A percentile compares a stretch with the other conserved stretches of the same genome.
These are phyloP conservation scores for Sinocyclocheilus maitianheensis DNA, from an alignment of 2,113 vertebrate species.

Conservation along the genomic window DNA sequence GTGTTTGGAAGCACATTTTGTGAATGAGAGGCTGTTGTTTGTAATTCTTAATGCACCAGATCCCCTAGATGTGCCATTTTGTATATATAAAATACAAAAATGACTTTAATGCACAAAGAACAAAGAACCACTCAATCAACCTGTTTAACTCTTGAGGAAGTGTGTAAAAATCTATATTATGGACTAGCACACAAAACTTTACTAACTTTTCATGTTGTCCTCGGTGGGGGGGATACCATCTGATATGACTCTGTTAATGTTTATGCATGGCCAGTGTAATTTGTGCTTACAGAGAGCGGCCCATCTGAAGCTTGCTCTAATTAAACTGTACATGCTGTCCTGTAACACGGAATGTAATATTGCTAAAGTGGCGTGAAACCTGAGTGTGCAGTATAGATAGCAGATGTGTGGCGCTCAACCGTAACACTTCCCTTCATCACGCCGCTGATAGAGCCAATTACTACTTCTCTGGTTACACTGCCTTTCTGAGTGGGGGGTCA, in stretches of 20 bases:
- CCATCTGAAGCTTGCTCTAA: not conserved
- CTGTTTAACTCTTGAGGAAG: not conserved
- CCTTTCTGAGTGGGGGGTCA: slow-evolving; percentile 63
- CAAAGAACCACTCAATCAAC: not conserved
- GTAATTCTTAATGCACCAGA: too few relatives aligned
- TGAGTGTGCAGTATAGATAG: slow-evolving; percentile 71
- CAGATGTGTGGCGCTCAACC: slow-evolving; percentile 68
- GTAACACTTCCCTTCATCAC: slow-evolving; percentile 68
- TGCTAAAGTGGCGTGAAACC: slow-evolving; percentile 71
- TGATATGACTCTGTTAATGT: not conserved
- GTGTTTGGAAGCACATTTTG: not conserved
- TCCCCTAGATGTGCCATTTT: too few relatives aligned
- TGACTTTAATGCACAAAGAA: too few relatives aligned
- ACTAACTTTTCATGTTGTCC: too few relatives aligned
- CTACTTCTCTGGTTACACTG: slow-evolving; percentile 68
- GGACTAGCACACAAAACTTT: too few relatives aligned
- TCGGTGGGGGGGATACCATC: too few relatives aligned
- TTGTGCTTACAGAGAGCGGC: slow-evolving; percentile 53
- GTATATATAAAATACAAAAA: too few relatives aligned
- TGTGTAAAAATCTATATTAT: not conserved
- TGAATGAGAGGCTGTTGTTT: not conserved
- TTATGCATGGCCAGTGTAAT: not conserved
- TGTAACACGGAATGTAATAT: slow-evolving; percentile 72
- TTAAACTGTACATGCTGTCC: slow-evolving; percentile 28
- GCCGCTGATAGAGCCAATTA: slow-evolving; percentile 70